Percentiles rank a stretch among this genome's conserved stretches.
These are phyloP conservation scores for Elachura formosa DNA, from an alignment of 2,113 vertebrate genomes.

Conservation along the genomic window DNA sequence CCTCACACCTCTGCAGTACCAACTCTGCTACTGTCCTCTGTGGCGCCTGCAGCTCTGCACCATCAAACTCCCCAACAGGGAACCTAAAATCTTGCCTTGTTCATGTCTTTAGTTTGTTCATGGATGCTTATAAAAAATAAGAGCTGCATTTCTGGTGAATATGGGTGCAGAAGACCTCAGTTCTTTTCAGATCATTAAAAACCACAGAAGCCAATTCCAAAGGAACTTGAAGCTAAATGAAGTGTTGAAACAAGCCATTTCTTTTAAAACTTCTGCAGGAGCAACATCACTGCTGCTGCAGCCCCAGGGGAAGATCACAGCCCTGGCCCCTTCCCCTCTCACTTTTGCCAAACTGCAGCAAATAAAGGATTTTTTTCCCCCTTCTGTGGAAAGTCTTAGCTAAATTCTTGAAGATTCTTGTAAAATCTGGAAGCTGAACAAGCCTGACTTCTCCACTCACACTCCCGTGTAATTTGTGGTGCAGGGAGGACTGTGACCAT, in stretches of 20 bases:
- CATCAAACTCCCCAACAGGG: not conserved
- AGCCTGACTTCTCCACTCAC: not conserved
- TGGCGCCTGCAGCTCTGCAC: not conserved
- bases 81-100: not conserved
- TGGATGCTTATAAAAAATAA: not conserved
- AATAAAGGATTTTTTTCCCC: not conserved
- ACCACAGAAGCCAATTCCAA: not conserved
- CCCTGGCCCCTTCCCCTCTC: not conserved
- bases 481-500: rapidly evolving
- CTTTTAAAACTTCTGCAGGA: not conserved
- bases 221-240: constrained; percentile 12
- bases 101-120: rapidly evolving
- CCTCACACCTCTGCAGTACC: not conserved
- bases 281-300: not conserved
- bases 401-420: not conserved
- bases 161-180: not conserved
- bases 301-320: not conserved
- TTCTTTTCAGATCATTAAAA: constrained; percentile 32
- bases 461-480: not conserved
- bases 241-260: constrained; percentile 11
- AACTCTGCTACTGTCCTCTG: rapidly evolving
- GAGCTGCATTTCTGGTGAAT: not conserved
- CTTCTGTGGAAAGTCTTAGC: not conserved
- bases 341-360: constrained; percentile 5
- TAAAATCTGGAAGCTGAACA: not conserved